phyloP scores from a whole-genome alignment of 2,888 invertebrate species.

The Scaptodrosophila latifasciaeformis region DNA sequence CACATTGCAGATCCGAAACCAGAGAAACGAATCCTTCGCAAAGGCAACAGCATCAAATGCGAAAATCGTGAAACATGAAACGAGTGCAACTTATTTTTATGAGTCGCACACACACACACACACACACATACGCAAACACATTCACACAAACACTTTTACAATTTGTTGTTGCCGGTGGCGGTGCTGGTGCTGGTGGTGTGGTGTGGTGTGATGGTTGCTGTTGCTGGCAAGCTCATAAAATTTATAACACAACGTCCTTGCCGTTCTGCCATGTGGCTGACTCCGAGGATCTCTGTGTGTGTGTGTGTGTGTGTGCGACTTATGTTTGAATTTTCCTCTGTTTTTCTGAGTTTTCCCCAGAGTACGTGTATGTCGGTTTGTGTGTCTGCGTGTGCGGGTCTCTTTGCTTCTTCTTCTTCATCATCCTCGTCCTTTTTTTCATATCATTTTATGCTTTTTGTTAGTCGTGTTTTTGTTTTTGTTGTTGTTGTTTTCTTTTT shows the following conservation, averaged over 20 bases:
- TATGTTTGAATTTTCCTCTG: constrained; percentile 27
- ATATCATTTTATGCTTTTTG: constrained; percentile 60
- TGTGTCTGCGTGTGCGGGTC: constrained; percentile 33
- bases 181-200: constrained; percentile 11
- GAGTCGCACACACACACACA: constrained; percentile 35
- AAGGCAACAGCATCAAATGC: constrained; percentile 34
- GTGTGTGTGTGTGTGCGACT: constrained; percentile 20
- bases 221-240: constrained; percentile 68
- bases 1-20: too few species aligned
- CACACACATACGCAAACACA: constrained; percentile 27
- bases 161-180: constrained; percentile 9
- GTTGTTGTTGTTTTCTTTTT: constrained; percentile 29
- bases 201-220: too few species aligned
- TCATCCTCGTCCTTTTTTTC: too few species aligned
- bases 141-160: constrained; percentile 13
- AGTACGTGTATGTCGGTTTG: constrained; percentile 20
- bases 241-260: constrained; percentile 71
- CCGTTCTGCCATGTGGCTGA: constrained; percentile 35
- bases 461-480: constrained; percentile 33
- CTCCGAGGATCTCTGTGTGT: constrained; percentile 16
- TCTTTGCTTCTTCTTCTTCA: too few species aligned
- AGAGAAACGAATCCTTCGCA: constrained; percentile 1
- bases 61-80: constrained; percentile 49
- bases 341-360: constrained; percentile 11
- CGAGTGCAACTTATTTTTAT: constrained; percentile 69